Conservation (phyloP, 2,113 vertebrate species). For the Narcine bancroftii region DNA sequence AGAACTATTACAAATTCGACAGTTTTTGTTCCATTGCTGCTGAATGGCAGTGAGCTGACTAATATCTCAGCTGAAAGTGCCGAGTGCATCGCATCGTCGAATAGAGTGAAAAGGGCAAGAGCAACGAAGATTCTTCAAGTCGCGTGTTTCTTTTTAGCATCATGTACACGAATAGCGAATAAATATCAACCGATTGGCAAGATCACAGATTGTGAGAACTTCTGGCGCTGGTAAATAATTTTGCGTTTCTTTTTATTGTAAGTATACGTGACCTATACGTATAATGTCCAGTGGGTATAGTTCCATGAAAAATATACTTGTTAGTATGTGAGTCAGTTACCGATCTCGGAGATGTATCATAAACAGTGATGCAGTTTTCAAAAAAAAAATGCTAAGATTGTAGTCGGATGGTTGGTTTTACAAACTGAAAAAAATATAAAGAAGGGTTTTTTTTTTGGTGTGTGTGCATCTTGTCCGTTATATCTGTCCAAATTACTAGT, state of each 20-base stretch:
- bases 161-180: constrained; percentile 20
- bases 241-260: constrained; percentile 15
- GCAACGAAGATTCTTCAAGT: constrained; percentile 22
- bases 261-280: constrained; percentile 21
- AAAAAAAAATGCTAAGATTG: neutral
- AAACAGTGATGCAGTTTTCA: neutral
- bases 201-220: neutral
- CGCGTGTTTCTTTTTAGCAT: constrained; percentile 26
- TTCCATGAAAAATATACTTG: neutral
- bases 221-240: constrained; percentile 32
- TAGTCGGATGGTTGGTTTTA: neutral
- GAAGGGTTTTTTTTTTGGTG: neutral
- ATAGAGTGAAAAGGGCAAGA: neutral
- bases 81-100: constrained; percentile 20
- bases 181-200: constrained; percentile 20
- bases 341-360: neutral
- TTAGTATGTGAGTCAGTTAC: constrained; percentile 11
- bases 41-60: neutral
- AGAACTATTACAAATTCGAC: constrained; percentile 28
- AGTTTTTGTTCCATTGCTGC: neutral
- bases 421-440: neutral
- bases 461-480: neutral
- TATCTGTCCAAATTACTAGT: neutral
- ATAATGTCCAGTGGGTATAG: neutral
- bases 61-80: neutral